These are phyloP conservation scores for Piliocolobus tephrosceles DNA, from an alignment of 2,113 vertebrate species.

Conservation along the genomic window DNA sequence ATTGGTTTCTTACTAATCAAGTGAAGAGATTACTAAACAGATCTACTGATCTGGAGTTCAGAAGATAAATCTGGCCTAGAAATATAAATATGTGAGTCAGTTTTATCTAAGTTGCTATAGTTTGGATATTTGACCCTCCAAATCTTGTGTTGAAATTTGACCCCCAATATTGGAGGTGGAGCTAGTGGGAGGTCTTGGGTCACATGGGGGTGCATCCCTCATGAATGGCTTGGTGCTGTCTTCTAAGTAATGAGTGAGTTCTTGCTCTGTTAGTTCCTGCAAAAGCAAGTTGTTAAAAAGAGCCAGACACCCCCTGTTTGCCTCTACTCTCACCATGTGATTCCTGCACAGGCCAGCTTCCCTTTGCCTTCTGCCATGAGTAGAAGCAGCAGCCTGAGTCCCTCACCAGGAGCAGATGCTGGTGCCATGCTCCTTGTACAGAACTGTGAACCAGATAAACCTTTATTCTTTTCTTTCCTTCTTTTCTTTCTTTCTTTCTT, in stretches of 20 bases:
- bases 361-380: neutral
- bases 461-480: neutral
- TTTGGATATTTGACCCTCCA: neutral
- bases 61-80: neutral
- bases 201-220: neutral
- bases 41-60: neutral
- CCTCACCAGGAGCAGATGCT: neutral
- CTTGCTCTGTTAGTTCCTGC: neutral
- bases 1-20: neutral
- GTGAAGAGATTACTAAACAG: neutral
- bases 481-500: neutral
- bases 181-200: neutral
- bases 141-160: neutral
- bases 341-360: neutral
- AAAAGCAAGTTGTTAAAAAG: too few species aligned
- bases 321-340: neutral
- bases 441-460: neutral
- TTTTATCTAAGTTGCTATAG: neutral
- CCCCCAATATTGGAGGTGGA: neutral
- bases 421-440: neutral
- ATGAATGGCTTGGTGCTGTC: neutral
- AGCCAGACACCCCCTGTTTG: too few species aligned
- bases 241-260: neutral
- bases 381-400: neutral
- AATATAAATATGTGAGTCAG: neutral